Evolutionary conservation across 2,797 vertebrate genomes (phyloP).

Genomic region (Tokudaia tokunoshimensis): DNA sequence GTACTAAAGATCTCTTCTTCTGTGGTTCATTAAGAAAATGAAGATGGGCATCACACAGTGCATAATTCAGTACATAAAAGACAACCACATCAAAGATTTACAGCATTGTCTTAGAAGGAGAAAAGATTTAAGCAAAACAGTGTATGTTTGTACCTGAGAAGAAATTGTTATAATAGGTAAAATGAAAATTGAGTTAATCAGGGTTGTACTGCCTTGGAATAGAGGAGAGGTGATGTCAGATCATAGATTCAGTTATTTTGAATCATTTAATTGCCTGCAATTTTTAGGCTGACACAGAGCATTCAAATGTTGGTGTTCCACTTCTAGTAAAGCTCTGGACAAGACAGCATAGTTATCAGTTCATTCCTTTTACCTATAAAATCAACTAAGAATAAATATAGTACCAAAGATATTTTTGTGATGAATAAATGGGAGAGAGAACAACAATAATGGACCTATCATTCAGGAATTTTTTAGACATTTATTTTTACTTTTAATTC

Average conservation of each 20-base stretch:
- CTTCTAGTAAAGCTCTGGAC: neutral
- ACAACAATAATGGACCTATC: neutral
- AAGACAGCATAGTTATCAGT: neutral
- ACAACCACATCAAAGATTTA: neutral
- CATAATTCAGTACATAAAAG: neutral
- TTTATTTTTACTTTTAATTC: neutral
- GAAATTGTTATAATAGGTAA: neutral
- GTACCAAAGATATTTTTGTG: neutral
- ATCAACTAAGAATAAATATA: neutral
- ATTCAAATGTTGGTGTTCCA: neutral
- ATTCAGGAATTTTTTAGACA: neutral
- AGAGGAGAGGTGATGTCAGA: neutral
- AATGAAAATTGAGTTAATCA: neutral
- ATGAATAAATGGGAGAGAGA: conserved; percentile 45
- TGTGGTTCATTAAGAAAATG: neutral
- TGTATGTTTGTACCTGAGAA: neutral
- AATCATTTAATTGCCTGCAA: neutral
- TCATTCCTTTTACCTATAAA: conserved; percentile 21
- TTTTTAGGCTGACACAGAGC: neutral
- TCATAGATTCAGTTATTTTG: neutral
- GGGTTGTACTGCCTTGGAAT: neutral
- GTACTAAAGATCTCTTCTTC: neutral
- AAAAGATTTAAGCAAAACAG: neutral
- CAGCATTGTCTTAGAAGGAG: neutral
- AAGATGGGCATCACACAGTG: neutral